Evolutionary conservation across 2,888 invertebrate genomes (phyloP).

Genomic region (Theodoxus fluviatilis): DNA sequence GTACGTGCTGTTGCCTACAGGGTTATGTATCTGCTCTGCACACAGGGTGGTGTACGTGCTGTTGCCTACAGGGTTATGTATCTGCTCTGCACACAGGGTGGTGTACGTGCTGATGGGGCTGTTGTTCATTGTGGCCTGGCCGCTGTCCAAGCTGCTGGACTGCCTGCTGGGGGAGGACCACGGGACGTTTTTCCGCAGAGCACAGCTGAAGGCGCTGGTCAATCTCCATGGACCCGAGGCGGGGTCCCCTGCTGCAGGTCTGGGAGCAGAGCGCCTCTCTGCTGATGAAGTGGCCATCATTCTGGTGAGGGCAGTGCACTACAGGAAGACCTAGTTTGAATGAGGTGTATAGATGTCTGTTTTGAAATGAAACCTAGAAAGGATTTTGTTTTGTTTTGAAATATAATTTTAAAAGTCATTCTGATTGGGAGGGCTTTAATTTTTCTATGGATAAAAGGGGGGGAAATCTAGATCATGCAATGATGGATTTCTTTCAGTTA

Average conservation of each 20-base stretch:
- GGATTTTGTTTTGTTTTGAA: no score
- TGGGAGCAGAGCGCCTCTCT: conserved; percentile 43
- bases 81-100: conserved; percentile 42
- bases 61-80: no score
- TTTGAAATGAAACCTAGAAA: neutral
- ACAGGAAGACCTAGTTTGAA: neutral
- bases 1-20: no score
- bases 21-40: no score
- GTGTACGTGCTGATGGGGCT: conserved; percentile 61
- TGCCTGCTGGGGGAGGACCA: conserved; percentile 60
- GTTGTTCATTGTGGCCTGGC: conserved; percentile 60
- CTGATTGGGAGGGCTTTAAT: no score
- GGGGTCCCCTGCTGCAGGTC: conserved; percentile 23
- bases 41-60: no score
- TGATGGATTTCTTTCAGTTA: no score
- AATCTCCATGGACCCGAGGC: conserved; percentile 55
- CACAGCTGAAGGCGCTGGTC: conserved; percentile 61
- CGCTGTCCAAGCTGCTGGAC: conserved; percentile 63
- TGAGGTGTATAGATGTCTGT: neutral
- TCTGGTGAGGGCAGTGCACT: conserved; percentile 53
- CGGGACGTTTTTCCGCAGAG: conserved; percentile 58
- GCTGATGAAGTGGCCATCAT: conserved; percentile 62
- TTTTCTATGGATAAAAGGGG: no score
- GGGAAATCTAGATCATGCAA: no score
- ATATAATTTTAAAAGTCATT: no score